Evolutionary conservation across 1,140 invertebrate genomes (phyloP), one percentile per base, ranked within the genome.

Genomic region (Sesamia nonagrioides): DNA sequence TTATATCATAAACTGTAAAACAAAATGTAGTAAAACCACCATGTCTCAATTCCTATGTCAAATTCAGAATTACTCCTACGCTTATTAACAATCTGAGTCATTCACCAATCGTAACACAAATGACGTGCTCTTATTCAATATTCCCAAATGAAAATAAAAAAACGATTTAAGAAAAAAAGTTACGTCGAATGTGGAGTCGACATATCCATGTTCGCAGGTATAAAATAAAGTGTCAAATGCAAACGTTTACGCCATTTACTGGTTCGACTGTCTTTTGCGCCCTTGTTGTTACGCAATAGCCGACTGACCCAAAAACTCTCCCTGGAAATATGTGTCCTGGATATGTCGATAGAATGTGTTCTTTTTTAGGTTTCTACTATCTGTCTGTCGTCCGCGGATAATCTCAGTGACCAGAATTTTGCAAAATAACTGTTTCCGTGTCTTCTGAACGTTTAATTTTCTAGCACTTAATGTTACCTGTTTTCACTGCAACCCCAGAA

Each of bases 161-260:
- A 2, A 63, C 2, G 21, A 54, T 15, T 6, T 13, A 35, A 15
- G 18, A 27, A 48, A 48, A 68, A 48, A 15, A 13, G 33, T 66
- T 66, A 50, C 42, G 63, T 40, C 61, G 17, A 63, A 42, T 63
- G 21, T 61, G 73, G 40, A 63, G 13, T 52, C 33, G 52, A 73
- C 50, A 18, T 27, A 56, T 73, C 18, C 8, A 9, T 33, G 45
- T 15, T 37, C 58, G 48, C 48, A 61, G 18, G 54, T 74, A 45
- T 52, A 37, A 76, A 76, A 69, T 69, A 48, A 60, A 21, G 52
- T 80, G 74, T 77, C 68, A 77, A 80, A 40, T 54, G 45, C 79
- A 80, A 75, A 8, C 33, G 33, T 33, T 80, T 40, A 76, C 66
- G 66, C 61, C 66, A 76, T 72, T 72, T 61, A 40, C 63, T 73